Evolutionary conservation across 2,797 vertebrate species (phyloP).

Genomic region (Bradypus variegatus): DNA sequence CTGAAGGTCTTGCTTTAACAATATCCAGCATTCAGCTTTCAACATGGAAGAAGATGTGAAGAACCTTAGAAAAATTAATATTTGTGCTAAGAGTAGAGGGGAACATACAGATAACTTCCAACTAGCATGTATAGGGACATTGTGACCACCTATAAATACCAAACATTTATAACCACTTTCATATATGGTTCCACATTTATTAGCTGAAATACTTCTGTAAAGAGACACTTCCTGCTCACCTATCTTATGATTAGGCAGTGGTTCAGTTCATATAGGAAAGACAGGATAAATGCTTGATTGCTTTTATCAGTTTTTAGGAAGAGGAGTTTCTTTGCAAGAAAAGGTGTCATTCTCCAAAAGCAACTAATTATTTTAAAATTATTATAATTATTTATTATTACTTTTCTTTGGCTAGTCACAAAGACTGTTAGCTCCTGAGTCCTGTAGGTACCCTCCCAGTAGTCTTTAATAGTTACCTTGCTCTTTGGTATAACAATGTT

Average conservation of each 20-base stretch:
- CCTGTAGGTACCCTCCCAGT: neutral
- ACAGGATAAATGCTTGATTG: neutral
- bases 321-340: neutral
- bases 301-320: conserved; percentile 20
- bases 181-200: neutral
- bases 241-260: neutral
- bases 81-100: neutral
- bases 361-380: neutral
- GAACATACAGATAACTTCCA: neutral
- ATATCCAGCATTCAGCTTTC: neutral
- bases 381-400: neutral
- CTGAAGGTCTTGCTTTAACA: neutral
- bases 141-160: neutral
- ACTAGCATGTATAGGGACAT: neutral
- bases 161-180: neutral
- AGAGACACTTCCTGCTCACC: neutral
- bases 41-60: neutral
- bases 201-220: neutral
- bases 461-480: neutral
- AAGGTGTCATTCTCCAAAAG: neutral
- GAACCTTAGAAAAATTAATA: neutral
- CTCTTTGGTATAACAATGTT: neutral
- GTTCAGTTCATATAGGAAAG: neutral
- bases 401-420: neutral
- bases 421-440: neutral